phyloP scores from a whole-genome alignment of 2,888 invertebrate genomes.

The Copidosoma aretas region DNA sequence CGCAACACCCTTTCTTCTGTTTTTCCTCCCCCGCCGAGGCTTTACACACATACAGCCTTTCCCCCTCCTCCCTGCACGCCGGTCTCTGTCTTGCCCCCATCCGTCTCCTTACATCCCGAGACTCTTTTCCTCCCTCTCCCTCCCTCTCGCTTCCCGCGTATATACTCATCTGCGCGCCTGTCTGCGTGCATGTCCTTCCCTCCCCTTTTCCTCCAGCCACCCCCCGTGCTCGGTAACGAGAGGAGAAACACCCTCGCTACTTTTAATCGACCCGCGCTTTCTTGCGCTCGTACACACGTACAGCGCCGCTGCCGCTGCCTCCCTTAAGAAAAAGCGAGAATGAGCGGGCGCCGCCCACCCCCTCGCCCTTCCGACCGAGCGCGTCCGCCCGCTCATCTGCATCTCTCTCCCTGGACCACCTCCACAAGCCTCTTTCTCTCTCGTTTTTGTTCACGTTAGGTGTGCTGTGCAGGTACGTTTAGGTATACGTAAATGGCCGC shows the following conservation, averaged over 20 bases:
- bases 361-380: too few relatives aligned
- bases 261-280: conserved; percentile 64
- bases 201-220: conserved; percentile 43
- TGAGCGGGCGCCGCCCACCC: neutral
- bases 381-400: too few relatives aligned
- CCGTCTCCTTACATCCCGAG: conserved; percentile 26
- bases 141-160: conserved; percentile 17
- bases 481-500: too few relatives aligned
- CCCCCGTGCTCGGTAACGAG: conserved; percentile 55
- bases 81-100: conserved; percentile 5
- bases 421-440: too few relatives aligned
- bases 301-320: conserved; percentile 44
- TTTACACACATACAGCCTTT: conserved; percentile 3
- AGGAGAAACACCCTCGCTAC: conserved; percentile 64
- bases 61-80: conserved; percentile 36
- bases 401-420: too few relatives aligned
- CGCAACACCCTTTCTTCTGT: conserved; percentile 48
- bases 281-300: conserved; percentile 62
- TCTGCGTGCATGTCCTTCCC: conserved; percentile 30
- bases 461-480: too few relatives aligned
- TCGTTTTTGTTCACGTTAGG: too few relatives aligned
- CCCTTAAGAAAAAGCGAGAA: conserved; percentile 18
- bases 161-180: too few relatives aligned
- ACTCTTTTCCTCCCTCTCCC: conserved; percentile 17
- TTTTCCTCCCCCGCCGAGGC: conserved; percentile 40